Conservation (phyloP, 2,797 vertebrate species). For the Sylvia borin region DNA sequence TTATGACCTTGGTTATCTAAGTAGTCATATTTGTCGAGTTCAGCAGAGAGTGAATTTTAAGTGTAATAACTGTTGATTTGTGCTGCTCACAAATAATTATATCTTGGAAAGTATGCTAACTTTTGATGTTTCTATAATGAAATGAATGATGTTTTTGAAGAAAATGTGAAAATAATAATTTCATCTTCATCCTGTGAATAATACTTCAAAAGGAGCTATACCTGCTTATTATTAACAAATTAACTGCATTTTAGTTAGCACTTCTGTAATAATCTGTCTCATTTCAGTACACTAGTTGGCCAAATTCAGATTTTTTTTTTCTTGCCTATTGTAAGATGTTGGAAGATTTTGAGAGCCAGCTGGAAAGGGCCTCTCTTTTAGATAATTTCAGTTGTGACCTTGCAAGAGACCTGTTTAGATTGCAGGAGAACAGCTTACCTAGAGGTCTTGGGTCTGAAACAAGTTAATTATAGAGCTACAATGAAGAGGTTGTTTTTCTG, state of each 20-base stretch:
- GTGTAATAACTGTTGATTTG: not conserved
- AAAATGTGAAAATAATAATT: not conserved
- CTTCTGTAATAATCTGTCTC: not conserved
- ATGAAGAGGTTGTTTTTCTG: not conserved
- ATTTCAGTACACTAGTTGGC: not conserved
- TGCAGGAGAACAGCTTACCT: conserved; percentile 2
- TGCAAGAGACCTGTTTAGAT: not conserved
- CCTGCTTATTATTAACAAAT: not conserved
- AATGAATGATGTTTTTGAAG: not conserved
- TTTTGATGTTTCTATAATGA: not conserved
- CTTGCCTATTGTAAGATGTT: not conserved
- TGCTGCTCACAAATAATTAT: not conserved
- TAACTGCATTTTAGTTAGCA: not conserved
- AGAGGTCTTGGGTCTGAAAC: conserved; percentile 4
- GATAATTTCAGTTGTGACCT: not conserved
- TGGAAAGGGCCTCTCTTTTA: not conserved
- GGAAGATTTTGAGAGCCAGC: not conserved
- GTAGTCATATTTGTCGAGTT: not conserved
- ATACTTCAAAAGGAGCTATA: not conserved
- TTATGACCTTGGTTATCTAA: not conserved
- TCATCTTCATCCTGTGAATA: not conserved
- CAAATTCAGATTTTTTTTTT: not conserved
- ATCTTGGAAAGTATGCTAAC: not conserved
- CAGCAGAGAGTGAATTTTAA: not conserved
- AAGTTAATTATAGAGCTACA: not conserved